Evolutionary conservation across 2,113 vertebrate species (phyloP), one percentile per base, ranked within the genome.

Genomic region (Chloropsis hardwickii): DNA sequence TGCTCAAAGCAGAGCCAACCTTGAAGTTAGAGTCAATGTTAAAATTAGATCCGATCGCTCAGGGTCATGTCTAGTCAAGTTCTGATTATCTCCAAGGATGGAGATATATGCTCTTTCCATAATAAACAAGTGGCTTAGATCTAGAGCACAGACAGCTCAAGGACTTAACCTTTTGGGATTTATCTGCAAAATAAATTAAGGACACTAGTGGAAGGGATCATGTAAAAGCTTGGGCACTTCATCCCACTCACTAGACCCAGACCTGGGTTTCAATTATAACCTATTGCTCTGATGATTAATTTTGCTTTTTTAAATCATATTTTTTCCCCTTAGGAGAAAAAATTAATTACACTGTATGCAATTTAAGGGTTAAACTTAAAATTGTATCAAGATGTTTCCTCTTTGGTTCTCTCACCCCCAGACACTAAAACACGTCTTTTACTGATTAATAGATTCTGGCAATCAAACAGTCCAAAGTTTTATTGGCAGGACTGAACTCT

Each of bases 361-460:
- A 67, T 76, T 71, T 44, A 79, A 72, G n/a, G 64, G 10, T 18
- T 80, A 64, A 76, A 86, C 62, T 81, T 60, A 53, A 84, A 80
- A 89, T 69, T 12, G 3, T 16, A 21, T 51, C 28, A 61, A 57
- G 35, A 51, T 11, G 1, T 53, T 94, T 87, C 27, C 50, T 91
- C 81, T 69, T 21, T 64, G 5, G 11, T 85, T 84, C 33, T 92
- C 45, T 78, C 56, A 73, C 8, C 18, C 19, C 44, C 8, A 86
- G 24, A 58, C 0, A 9, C n/a, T 58, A 39, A 65, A 73, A 74
- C 50, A 73, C 13, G 78, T 90, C 35, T 47, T 80, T 70, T 94
- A 94, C 88, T 96, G 66, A 93, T 95, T 92, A 96, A 90, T 90
- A 92, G 71, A 62, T 86, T 71, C 80, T 96, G 81, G 81, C 64